These are phyloP conservation scores for Drosophila kohkoa DNA, from an alignment of 1,140 invertebrate genomes.

Conservation along the genomic window DNA sequence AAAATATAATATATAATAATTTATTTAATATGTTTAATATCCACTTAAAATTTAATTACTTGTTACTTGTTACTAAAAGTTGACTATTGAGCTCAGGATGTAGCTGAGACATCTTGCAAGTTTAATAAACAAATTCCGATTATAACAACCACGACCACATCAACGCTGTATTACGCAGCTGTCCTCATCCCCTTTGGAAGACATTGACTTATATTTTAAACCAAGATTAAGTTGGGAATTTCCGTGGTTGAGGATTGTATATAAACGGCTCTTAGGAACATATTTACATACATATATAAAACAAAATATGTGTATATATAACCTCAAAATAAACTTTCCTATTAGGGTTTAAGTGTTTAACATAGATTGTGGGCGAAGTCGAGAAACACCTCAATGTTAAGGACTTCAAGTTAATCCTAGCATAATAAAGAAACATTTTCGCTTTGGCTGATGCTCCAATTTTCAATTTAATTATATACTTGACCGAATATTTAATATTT, in stretches of 20 bases:
- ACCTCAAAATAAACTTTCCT: conserved; percentile 1
- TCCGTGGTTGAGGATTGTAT: conserved; percentile 3
- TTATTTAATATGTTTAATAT: no score
- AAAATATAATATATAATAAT: no score
- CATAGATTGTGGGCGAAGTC: conserved; percentile 50
- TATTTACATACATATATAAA: conserved; percentile 1
- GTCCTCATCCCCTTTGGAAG: no score
- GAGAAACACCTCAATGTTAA: conserved; percentile 12
- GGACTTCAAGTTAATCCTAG: no score
- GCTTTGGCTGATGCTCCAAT: conserved; percentile 18
- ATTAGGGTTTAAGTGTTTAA: conserved; percentile 56
- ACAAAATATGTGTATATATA: neutral
- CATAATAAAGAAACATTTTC: conserved; percentile 26
- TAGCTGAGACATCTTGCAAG: no score
- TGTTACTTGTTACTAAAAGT: no score
- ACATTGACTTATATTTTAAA: no score
- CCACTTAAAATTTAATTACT: no score
- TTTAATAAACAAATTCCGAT: no score
- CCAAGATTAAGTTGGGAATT: no score
- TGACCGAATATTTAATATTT: conserved; percentile 72
- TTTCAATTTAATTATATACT: conserved; percentile 80
- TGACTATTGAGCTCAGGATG: no score
- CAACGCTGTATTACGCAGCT: neutral
- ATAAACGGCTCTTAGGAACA: neutral
- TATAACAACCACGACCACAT: no score